Conservation (phyloP, 2,113 vertebrate genomes). For the Rhinichthys klamathensis region DNA sequence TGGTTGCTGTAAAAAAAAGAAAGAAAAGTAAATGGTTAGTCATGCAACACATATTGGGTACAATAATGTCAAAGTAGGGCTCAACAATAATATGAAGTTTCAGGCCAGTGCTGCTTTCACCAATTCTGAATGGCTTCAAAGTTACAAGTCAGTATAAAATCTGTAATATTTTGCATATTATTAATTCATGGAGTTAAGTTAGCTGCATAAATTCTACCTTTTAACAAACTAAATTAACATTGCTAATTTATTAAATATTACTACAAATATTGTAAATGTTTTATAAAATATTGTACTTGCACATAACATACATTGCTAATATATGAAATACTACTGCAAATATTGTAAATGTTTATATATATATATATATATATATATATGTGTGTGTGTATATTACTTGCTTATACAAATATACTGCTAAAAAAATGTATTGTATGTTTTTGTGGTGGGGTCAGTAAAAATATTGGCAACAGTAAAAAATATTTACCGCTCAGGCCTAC, state of each 20-base stretch:
- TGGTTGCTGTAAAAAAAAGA: slow-evolving; percentile 75
- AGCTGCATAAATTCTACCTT: not conserved
- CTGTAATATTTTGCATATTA: not conserved
- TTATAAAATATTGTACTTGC: not conserved
- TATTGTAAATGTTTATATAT: not conserved
- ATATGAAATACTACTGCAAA: not conserved
- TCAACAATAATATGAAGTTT: not conserved
- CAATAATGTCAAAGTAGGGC: not conserved
- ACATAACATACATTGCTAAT: not conserved
- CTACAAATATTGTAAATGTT: not conserved
- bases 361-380: too few species aligned
- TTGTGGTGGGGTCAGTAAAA: not conserved
- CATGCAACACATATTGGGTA: not conserved
- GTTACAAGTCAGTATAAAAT: not conserved
- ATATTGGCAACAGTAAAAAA: not conserved
- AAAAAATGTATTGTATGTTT: not conserved
- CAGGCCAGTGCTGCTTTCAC: not conserved
- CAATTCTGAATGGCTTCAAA: not conserved
- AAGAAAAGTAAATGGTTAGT: not conserved
- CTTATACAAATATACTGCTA: not conserved
- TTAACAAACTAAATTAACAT: not conserved
- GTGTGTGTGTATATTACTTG: too few species aligned
- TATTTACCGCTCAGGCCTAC: not conserved
- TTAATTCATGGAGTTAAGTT: not conserved
- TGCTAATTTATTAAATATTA: not conserved